Evolutionary conservation across 2,113 vertebrate species (phyloP), one percentile per base, ranked within the genome.

Genomic region (Alaudala cheleensis): DNA sequence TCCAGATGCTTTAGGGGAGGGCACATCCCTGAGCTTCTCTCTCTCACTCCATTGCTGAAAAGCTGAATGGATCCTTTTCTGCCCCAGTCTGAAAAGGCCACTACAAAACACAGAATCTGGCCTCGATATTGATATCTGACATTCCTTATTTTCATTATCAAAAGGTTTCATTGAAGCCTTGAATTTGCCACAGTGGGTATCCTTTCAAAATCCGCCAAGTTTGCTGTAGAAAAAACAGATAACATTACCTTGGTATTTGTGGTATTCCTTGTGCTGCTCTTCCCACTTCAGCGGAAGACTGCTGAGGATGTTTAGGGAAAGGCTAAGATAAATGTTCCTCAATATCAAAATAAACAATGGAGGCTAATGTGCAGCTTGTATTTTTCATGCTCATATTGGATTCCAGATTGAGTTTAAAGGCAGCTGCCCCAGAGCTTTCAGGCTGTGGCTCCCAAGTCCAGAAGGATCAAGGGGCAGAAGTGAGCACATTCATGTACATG

Each of bases 251-350:
- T 93, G 85, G 92, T 94, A 92, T 97, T 96, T 90, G 60, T 0
- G 49, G 92, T 86, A 96, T 96, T 96, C 82, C 94, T 90, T 86
- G 76, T 67, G 90, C 82, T 90, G 76, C 60, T 91, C 79, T 95
- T 96, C 88, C 90, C 88, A 77, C 85, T 95, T 90, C 76, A 67
- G 88, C 33, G 18, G 81, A 96, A 92, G 56, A 81, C 85, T 86
- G 93, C 76, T 86, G 82, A 96, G 85, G 92, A 97, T 96, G 90
- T 96, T 97, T 95, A 88, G 94, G 88, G 92, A 95, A 93, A 96
- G 95, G 95, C 86, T 96, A 96, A 95, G 88, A 95, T 93, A 96
- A 97, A 96, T 95, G 85, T 93, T 90, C 85, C 92, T 93, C 65
- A 47, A 42, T 88, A 96, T 86, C 71, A 95, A 96, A 96, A 96